phyloP scores from a whole-genome alignment of 2,888 invertebrate species.

The Leptopilina drosophilae region DNA sequence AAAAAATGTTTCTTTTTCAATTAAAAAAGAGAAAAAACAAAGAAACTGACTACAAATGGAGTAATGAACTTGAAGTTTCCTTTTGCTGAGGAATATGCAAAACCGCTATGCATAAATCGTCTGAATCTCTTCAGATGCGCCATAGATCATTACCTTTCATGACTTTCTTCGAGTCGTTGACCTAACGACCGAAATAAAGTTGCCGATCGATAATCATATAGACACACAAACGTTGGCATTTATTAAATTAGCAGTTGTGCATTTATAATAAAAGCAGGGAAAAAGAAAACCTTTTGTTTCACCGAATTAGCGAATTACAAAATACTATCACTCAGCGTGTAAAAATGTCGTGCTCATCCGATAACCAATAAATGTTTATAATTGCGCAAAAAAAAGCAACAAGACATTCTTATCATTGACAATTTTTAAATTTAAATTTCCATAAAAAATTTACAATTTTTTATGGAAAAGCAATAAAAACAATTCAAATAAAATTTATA shows the following conservation, averaged over 20 bases:
- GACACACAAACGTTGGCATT: conserved; percentile 17
- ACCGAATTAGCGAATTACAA: not conserved
- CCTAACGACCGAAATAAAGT: conserved; percentile 45
- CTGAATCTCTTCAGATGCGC: conserved; percentile 32
- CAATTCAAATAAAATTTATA: too few relatives aligned
- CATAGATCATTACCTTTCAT: conserved; percentile 35
- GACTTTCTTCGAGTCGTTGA: conserved; percentile 44
- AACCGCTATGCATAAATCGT: conserved; percentile 33
- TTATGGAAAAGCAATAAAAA: too few relatives aligned
- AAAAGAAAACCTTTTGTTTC: conserved; percentile 20
- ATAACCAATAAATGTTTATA: not conserved
- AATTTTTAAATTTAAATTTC: too few relatives aligned
- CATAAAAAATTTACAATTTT: too few relatives aligned
- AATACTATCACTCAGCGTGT: not conserved
- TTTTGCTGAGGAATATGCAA: conserved; percentile 21
- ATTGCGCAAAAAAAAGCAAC: not conserved
- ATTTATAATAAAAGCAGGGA: not conserved
- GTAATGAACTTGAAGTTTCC: conserved; percentile 24
- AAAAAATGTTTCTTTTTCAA: not conserved
- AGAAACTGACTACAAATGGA: not conserved
- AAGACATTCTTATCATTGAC: too few relatives aligned
- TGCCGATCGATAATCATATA: conserved; percentile 25
- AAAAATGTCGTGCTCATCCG: not conserved
- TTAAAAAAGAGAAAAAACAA: not conserved
- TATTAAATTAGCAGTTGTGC: conserved; percentile 43